Evolutionary conservation across 2,113 vertebrate genomes (phyloP), one percentile per base, ranked within the genome.

Genomic region (Limanda limanda): DNA sequence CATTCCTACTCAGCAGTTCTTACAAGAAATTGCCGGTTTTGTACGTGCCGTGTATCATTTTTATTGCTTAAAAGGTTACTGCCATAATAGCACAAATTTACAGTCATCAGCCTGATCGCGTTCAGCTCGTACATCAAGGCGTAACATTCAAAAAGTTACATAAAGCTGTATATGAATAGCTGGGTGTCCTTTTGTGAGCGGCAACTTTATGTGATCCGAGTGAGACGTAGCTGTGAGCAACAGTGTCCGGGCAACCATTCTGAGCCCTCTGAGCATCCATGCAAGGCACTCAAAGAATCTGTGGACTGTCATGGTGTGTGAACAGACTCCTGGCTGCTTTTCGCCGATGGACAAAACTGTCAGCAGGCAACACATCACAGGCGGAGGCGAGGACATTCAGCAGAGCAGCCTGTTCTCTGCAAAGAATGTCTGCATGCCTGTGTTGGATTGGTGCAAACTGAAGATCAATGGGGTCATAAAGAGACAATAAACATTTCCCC

Each of bases 271-370:
- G 60, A 90, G 88, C 73, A 79, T 85, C 86, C 81, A n/a, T 35
- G 81, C 78, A 21, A 82, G 67, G 75, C 86, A 84, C 83, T 86
- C 71, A 35, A 61, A 80, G 88, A 92, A 91, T 92, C 88, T 81
- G 23, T 54, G 86, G 87, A 81, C 74, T 78, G 86, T 83, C 79
- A 77, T 66, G 84, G 63, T 87, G 83, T 24, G 62, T 85, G 83
- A 88, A 79, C 85, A 74, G 70, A 72, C 79, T 80, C 80, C 79
- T 45, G 78, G 51, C 68, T 60, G 74, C 85, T 73, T 75, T 18
- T 84, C 23, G 42, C 59, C 76, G 66, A 61, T 56, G 75, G 81
- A 89, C 87, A 83, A 61, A 85, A 71, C 84, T 78, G 42, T 92
- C 88, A 89, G 76, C 81, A 66, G 83, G 76, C 74, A 85, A 82